Evolutionary conservation across 2,888 invertebrate species (phyloP).

Genomic region (Thera obeliscata): DNA sequence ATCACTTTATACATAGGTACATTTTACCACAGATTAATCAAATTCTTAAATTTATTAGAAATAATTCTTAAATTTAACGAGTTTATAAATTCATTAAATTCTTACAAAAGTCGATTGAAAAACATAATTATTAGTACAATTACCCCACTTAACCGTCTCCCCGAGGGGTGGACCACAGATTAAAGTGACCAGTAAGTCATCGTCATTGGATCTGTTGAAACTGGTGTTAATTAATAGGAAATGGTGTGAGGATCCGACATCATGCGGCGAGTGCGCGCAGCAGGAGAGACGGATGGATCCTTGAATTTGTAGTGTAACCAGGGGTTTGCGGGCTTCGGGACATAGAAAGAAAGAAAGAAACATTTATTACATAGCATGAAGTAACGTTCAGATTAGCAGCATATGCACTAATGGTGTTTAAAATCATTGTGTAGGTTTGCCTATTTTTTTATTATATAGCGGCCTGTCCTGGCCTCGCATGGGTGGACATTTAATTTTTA

Average conservation of each 20-base stretch:
- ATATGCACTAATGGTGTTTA: too few relatives aligned
- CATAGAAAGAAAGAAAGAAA: too few relatives aligned
- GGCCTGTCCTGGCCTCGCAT: too few relatives aligned
- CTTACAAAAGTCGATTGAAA: slow-evolving; percentile 32
- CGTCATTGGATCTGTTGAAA: slow-evolving; percentile 55
- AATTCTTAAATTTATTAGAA: background rate
- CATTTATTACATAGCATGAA: too few relatives aligned
- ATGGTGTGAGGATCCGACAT: slow-evolving; percentile 44
- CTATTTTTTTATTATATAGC: too few relatives aligned
- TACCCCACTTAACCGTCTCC: slow-evolving; percentile 59
- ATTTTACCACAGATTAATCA: too few relatives aligned
- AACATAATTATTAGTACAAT: slow-evolving; percentile 50
- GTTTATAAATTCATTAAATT: too few relatives aligned
- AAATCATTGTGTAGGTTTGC: too few relatives aligned
- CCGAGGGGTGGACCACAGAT: slow-evolving; percentile 54
- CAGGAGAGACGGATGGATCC: slow-evolving; percentile 53
- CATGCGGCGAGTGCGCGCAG: slow-evolving; percentile 62
- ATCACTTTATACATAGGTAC: too few relatives aligned
- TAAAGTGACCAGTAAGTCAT: slow-evolving; percentile 39
- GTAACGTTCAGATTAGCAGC: too few relatives aligned
- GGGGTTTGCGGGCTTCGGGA: slow-evolving; percentile 6
- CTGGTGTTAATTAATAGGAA: slow-evolving; percentile 63
- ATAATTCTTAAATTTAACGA: too few relatives aligned
- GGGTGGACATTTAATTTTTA: too few relatives aligned
- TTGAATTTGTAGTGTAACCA: slow-evolving; percentile 50